Percentiles rank a stretch among this genome's conserved stretches.
These are phyloP conservation scores for Etia nguti DNA, from an alignment of 2,113 vertebrate species.

Conservation along the genomic window DNA sequence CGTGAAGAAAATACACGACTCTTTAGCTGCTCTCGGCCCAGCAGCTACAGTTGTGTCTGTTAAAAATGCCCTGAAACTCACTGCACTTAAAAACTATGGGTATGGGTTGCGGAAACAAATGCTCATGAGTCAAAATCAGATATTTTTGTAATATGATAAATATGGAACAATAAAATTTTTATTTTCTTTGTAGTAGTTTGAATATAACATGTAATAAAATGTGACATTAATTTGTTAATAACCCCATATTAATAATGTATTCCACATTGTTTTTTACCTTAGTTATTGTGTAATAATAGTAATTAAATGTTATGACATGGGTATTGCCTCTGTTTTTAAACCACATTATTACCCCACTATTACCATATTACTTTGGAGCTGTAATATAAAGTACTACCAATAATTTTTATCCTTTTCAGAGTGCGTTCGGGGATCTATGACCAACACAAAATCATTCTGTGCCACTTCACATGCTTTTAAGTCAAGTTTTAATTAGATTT, in stretches of 20 bases:
- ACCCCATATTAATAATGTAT: background rate
- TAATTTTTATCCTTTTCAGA: rapidly evolving
- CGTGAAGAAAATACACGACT: background rate
- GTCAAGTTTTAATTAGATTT: background rate
- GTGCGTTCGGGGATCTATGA: background rate
- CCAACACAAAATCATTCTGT: background rate
- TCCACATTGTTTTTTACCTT: background rate
- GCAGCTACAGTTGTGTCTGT: background rate
- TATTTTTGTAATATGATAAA: background rate
- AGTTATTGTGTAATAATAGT: background rate
- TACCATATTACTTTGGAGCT: rapidly evolving
- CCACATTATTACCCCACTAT: background rate
- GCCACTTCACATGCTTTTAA: rapidly evolving
- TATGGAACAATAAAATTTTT: rapidly evolving
- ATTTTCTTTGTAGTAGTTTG: background rate
- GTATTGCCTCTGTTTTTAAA: background rate
- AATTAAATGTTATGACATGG: rapidly evolving
- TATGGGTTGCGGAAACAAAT: background rate
- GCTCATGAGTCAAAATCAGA: background rate
- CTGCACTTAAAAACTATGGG: background rate
- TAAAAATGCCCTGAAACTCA: background rate
- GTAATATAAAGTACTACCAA: rapidly evolving
- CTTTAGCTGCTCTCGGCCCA: background rate
- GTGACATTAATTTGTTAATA: rapidly evolving
- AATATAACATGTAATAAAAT: background rate